phyloP scores from a whole-genome alignment of 1,140 invertebrate species.

The Nasonia vitripennis region DNA sequence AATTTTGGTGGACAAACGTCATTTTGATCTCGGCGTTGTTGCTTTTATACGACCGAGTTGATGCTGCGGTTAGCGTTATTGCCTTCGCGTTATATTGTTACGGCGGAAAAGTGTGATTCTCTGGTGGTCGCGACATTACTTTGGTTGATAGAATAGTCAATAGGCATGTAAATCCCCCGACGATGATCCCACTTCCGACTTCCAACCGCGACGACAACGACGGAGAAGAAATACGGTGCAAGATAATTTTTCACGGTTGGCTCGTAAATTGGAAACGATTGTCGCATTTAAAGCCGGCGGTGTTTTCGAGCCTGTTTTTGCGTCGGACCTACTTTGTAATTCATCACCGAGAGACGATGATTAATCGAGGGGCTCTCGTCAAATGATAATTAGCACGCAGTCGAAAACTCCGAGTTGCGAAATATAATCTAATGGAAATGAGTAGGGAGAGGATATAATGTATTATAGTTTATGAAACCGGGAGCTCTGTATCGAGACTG shows the following conservation, averaged over 20 bases:
- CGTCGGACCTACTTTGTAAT: background rate
- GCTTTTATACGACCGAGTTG: background rate
- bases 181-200: background rate
- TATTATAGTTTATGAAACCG: too few relatives aligned
- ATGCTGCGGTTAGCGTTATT: background rate
- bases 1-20: background rate
- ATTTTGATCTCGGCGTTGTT: background rate
- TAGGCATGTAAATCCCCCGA: background rate
- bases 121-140: too few relatives aligned
- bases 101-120: too few relatives aligned
- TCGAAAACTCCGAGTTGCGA: background rate
- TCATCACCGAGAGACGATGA: conserved; percentile 8
- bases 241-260: conserved; percentile 22
- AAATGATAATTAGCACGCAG: background rate
- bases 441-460: too few relatives aligned
- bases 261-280: conserved; percentile 37
- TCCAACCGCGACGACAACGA: background rate
- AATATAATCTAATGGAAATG: background rate
- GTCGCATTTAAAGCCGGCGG: conserved; percentile 4
- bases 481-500: background rate
- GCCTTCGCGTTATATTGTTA: background rate
- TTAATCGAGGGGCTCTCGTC: background rate
- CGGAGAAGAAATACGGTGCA: background rate
- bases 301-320: conserved; percentile 18
- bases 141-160: too few relatives aligned